Evolutionary conservation across 1,140 invertebrate species (phyloP).

Genomic region (Drosophila bipectinata): DNA sequence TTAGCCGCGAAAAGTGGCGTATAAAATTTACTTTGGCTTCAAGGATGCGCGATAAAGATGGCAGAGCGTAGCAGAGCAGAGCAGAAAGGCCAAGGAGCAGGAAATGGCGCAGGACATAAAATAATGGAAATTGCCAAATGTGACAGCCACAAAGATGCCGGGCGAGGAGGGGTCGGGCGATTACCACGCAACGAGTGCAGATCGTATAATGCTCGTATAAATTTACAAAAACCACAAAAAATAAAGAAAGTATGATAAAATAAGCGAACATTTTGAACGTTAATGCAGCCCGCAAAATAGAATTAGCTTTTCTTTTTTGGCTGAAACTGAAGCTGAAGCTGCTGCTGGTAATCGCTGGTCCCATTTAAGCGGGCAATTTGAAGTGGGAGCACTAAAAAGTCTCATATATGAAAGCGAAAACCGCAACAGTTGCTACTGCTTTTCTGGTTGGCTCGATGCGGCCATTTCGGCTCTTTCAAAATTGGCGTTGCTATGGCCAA

Average conservation of each 20-base stretch:
- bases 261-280: conserved; percentile 54
- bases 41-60: conserved; percentile 51
- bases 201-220: conserved; percentile 80
- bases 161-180: background rate
- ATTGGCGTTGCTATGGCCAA: conserved; percentile 75
- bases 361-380: conserved; percentile 76
- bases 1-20: conserved; percentile 81
- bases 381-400: conserved; percentile 64
- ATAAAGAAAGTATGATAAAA: conserved; percentile 13
- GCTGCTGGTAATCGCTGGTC: conserved; percentile 73
- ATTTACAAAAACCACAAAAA: conserved; percentile 58
- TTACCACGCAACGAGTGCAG: conserved; percentile 38
- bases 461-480: conserved; percentile 67
- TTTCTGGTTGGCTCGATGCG: conserved; percentile 29
- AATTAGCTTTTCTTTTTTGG: conserved; percentile 71
- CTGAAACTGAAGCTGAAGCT: conserved; percentile 13
- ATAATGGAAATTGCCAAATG: conserved; percentile 81
- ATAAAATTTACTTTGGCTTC: conserved; percentile 80
- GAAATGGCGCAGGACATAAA: conserved; percentile 68
- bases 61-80: background rate
- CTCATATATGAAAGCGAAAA: conserved; percentile 57
- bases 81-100: background rate
- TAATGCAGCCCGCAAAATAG: conserved; percentile 76
- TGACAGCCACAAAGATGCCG: conserved; percentile 75
- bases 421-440: conserved; percentile 65